These are phyloP conservation scores for Peromyscus maniculatus DNA, from an alignment of 2,113 vertebrate species.

Conservation along the genomic window DNA sequence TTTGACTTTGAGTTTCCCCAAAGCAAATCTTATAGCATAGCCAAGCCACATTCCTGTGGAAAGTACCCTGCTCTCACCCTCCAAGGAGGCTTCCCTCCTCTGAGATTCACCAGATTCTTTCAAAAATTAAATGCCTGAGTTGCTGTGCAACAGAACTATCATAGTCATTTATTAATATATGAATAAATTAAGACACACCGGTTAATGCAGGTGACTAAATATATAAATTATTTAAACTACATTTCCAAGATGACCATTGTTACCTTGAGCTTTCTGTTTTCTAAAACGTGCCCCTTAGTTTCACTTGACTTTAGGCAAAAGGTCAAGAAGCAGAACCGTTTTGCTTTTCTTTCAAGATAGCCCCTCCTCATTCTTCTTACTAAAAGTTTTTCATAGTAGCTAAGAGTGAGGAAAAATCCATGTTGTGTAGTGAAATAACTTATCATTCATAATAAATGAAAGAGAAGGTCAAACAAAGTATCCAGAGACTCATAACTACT, in stretches of 20 bases:
- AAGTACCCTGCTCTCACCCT: neutral
- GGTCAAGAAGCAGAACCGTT: neutral
- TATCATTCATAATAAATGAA: neutral
- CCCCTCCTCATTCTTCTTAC: neutral
- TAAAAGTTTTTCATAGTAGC: neutral
- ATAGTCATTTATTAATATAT: constrained; percentile 13
- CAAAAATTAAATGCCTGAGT: neutral
- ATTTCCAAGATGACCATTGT: constrained; percentile 13
- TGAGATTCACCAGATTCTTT: neutral
- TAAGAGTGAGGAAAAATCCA: neutral
- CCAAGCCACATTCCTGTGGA: neutral
- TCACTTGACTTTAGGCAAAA: neutral
- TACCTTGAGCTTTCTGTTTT: neutral
- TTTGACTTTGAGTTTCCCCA: neutral
- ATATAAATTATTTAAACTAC: constrained; percentile 3
- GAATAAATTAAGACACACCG: neutral
- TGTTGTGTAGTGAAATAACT: neutral
- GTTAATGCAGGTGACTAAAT: neutral
- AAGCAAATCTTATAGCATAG: neutral
- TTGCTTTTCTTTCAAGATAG: constrained; percentile 46
- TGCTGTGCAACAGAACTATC: neutral
- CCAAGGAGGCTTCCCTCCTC: neutral
- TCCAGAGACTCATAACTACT: neutral
- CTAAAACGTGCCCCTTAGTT: neutral
- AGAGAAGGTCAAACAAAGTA: neutral